Evolutionary conservation across 2,888 invertebrate genomes (phyloP).

Genomic region (Tridacna gigas): DNA sequence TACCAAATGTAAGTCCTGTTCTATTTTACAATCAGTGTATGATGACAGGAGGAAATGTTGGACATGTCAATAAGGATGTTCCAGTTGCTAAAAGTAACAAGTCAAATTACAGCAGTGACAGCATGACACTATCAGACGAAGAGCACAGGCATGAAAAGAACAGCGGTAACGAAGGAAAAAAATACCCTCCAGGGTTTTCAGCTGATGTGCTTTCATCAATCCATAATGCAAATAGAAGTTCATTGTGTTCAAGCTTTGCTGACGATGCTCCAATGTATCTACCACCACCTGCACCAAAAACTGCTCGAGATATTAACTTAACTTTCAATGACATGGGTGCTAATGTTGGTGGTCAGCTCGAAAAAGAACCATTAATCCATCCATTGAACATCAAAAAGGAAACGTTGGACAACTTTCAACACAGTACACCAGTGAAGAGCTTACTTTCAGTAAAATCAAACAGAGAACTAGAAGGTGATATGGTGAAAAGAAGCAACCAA

Average conservation of each 20-base stretch:
- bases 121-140: no score
- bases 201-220: not conserved
- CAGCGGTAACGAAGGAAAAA: not conserved
- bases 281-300: not conserved
- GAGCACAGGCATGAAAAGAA: not conserved
- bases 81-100: no score
- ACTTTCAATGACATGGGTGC: not conserved
- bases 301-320: conserved; percentile 12
- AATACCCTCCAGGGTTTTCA: not conserved
- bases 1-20: not conserved
- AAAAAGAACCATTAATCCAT: not conserved
- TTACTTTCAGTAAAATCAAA: no score
- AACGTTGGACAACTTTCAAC: not conserved
- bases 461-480: no score
- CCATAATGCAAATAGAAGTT: not conserved
- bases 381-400: not conserved
- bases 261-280: not conserved
- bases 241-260: not conserved
- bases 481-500: no score
- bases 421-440: conserved; percentile 9
- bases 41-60: not conserved
- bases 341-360: not conserved
- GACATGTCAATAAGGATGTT: not conserved
- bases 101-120: no score
- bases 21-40: not conserved